phyloP scores from a whole-genome alignment of 2,888 invertebrate species.

The Amiota mariae region DNA sequence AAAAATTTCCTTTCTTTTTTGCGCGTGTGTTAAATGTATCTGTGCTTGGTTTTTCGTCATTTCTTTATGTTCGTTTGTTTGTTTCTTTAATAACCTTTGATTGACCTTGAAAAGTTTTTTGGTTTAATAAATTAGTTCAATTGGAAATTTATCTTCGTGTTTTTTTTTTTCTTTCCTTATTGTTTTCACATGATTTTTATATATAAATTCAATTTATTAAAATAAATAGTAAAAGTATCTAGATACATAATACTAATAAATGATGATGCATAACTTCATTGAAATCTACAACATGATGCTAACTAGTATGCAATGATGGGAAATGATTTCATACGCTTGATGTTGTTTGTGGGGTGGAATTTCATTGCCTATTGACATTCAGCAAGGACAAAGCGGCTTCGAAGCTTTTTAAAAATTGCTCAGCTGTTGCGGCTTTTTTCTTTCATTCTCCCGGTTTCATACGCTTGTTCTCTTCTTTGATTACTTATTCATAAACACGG shows the following conservation, averaged over 20 bases:
- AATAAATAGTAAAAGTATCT: constrained; percentile 2
- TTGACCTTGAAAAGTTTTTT: constrained; percentile 66
- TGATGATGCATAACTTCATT: neutral
- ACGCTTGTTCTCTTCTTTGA: constrained; percentile 21
- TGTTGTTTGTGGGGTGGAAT: neutral
- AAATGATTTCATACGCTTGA: constrained; percentile 41
- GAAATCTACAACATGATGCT: neutral
- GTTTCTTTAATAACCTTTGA: constrained; percentile 60
- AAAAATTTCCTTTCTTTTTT: constrained; percentile 51
- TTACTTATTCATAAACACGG: constrained; percentile 42
- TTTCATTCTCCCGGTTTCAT: constrained; percentile 10
- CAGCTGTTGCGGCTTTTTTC: constrained; percentile 14
- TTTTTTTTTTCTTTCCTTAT: neutral
- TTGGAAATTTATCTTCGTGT: constrained; percentile 47
- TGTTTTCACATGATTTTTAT: neutral
- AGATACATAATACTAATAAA: neutral
- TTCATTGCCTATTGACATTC: constrained; percentile 54
- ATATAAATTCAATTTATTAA: neutral
- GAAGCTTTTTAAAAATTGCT: neutral
- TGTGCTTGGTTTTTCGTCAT: neutral
- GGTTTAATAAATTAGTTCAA: constrained; percentile 49
- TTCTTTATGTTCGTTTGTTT: constrained; percentile 46
- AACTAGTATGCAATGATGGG: constrained; percentile 37
- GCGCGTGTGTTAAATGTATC: constrained; percentile 23
- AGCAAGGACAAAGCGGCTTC: constrained; percentile 60